Percentiles rank a stretch among this genome's conserved stretches.
These are phyloP conservation scores for Drosophila teissieri DNA, from an alignment of 1,140 invertebrate genomes.

Conservation along the genomic window DNA sequence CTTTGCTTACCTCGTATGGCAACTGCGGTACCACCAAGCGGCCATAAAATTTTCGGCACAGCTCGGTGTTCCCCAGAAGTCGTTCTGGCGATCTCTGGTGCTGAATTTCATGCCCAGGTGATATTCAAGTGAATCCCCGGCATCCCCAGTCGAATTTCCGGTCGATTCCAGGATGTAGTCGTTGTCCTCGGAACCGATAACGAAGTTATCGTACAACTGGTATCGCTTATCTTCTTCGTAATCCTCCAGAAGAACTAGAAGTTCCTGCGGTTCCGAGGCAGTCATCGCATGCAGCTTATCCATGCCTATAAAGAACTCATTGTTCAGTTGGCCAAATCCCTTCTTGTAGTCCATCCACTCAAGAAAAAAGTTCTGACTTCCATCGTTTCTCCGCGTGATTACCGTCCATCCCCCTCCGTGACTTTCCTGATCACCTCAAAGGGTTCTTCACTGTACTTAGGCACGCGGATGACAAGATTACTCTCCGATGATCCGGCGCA, in stretches of 20 bases:
- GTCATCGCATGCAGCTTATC: background rate
- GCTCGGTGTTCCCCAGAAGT: background rate
- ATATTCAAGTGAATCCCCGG: background rate
- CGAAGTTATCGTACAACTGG: background rate
- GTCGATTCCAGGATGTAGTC: background rate
- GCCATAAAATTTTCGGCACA: background rate
- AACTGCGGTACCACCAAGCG: background rate
- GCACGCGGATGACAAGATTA: background rate
- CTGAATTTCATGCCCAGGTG: background rate
- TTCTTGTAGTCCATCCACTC: background rate
- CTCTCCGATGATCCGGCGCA: background rate
- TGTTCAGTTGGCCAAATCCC: background rate
- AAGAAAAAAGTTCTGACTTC: background rate
- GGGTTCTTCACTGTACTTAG: background rate
- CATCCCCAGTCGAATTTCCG: background rate
- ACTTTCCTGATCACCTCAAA: constrained; percentile 1
- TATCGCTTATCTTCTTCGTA: background rate
- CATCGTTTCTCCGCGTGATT: background rate
- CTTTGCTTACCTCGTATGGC: background rate
- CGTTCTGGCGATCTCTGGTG: background rate
- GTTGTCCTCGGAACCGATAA: background rate
- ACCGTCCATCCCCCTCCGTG: constrained; percentile 1
- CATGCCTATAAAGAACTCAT: background rate
- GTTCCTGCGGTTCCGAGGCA: background rate
- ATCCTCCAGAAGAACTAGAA: background rate